Conservation (phyloP, 2,888 invertebrate genomes). For the Priocnemis perturbator region DNA sequence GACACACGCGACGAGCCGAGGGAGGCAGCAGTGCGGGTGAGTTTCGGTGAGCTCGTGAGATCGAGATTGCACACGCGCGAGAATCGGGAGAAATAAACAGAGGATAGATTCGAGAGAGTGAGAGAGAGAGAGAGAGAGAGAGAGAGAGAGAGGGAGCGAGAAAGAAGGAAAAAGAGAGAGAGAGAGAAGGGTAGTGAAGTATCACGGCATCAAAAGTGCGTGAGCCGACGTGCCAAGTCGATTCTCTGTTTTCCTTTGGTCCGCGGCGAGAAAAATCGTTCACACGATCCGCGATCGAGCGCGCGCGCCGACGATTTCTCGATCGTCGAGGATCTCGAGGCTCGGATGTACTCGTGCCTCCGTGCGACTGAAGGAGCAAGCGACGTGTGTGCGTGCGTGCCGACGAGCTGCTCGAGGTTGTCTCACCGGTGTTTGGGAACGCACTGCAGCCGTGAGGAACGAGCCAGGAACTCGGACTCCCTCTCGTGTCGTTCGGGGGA, state of each 20-base stretch:
- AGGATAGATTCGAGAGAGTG: not conserved
- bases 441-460: constrained; percentile 58
- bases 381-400: constrained; percentile 32
- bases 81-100: too few relatives aligned
- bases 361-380: constrained; percentile 21
- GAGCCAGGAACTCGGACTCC: constrained; percentile 59
- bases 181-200: not conserved
- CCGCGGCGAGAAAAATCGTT: too few relatives aligned
- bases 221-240: not conserved
- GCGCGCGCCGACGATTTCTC: not conserved
- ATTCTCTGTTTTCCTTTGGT: constrained; percentile 31
- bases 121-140: constrained; percentile 4
- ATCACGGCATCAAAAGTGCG: constrained; percentile 5
- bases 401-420: constrained; percentile 50
- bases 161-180: constrained; percentile 2
- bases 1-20: not conserved
- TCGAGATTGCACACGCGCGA: too few relatives aligned
- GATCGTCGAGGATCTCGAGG: too few relatives aligned
- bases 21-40: too few relatives aligned
- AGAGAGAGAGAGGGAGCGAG: not conserved
- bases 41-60: too few relatives aligned
- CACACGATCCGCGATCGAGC: not conserved
- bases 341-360: constrained; percentile 25
- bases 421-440: constrained; percentile 57
- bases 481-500: constrained; percentile 55